phyloP scores from a whole-genome alignment of 2,797 vertebrate genomes.

The Muscicapa comitata region DNA sequence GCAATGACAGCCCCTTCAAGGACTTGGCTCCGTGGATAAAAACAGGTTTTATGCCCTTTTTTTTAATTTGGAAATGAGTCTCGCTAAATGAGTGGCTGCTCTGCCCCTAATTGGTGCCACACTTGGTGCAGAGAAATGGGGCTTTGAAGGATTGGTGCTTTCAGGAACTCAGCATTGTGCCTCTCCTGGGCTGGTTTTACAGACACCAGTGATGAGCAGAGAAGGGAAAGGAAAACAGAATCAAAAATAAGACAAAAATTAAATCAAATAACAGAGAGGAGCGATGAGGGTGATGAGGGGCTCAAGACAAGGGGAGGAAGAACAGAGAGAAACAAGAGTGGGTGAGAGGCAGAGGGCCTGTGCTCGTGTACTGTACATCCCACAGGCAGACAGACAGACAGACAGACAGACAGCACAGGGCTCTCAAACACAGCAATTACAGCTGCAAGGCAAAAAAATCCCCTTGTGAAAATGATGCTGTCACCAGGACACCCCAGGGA shows the following conservation, averaged over 20 bases:
- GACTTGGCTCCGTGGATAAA: not conserved
- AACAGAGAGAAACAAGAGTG: rapidly evolving
- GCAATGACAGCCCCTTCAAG: rapidly evolving
- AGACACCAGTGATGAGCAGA: not conserved
- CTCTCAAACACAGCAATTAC: not conserved
- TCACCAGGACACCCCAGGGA: not conserved
- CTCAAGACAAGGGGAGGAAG: not conserved
- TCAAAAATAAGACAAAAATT: not conserved
- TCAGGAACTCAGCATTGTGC: not conserved
- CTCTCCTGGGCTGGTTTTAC: not conserved
- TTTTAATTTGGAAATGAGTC: not conserved
- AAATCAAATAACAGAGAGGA: not conserved
- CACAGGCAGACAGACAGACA: not conserved
- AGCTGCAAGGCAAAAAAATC: not conserved
- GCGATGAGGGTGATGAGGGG: rapidly evolving
- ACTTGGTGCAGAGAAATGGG: not conserved
- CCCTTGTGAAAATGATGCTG: rapidly evolving
- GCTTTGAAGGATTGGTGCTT: not conserved
- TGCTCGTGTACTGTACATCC: conserved; percentile 3
- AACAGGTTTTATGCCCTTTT: not conserved
- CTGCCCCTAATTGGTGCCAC: not conserved
- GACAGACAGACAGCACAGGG: not conserved
- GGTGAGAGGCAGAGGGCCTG: not conserved
- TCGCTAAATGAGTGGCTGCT: rapidly evolving
- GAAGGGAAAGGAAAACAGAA: not conserved